phyloP scores from a whole-genome alignment of 2,888 invertebrate species.

The Pemphredon lugubris region DNA sequence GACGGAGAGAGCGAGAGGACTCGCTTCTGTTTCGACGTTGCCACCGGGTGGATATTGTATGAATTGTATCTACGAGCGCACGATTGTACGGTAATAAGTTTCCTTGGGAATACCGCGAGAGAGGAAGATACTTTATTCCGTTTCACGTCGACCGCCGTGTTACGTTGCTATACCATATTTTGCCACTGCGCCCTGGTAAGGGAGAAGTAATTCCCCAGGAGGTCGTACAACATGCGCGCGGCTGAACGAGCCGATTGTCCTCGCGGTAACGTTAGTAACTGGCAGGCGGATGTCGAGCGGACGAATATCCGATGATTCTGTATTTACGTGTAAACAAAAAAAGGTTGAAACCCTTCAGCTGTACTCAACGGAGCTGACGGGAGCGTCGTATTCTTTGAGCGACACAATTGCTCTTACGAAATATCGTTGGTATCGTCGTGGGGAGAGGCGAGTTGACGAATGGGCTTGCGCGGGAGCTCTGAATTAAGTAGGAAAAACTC shows the following conservation, averaged over 20 bases:
- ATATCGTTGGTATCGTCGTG: too few species aligned
- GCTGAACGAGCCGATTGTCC: conserved; percentile 45
- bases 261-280: conserved; percentile 28
- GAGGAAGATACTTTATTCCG: conserved; percentile 66
- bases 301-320: conserved; percentile 45
- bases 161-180: conserved; percentile 34
- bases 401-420: too few species aligned
- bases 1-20: neutral
- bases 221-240: conserved; percentile 25
- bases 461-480: too few species aligned
- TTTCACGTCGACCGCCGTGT: conserved; percentile 62
- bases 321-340: conserved; percentile 15
- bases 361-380: neutral
- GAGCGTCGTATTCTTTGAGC: too few species aligned
- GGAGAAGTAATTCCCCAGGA: conserved; percentile 51
- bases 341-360: neutral
- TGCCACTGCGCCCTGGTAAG: conserved; percentile 10
- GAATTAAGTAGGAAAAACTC: too few species aligned
- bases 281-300: conserved; percentile 41
- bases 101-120: conserved; percentile 69
- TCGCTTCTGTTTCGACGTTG: conserved; percentile 22
- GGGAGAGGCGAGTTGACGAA: too few species aligned
- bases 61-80: conserved; percentile 53
- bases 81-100: conserved; percentile 72
- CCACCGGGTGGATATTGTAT: conserved; percentile 30